Conservation (phyloP, 1,140 invertebrate species). For the Drosophila grimshawi region DNA sequence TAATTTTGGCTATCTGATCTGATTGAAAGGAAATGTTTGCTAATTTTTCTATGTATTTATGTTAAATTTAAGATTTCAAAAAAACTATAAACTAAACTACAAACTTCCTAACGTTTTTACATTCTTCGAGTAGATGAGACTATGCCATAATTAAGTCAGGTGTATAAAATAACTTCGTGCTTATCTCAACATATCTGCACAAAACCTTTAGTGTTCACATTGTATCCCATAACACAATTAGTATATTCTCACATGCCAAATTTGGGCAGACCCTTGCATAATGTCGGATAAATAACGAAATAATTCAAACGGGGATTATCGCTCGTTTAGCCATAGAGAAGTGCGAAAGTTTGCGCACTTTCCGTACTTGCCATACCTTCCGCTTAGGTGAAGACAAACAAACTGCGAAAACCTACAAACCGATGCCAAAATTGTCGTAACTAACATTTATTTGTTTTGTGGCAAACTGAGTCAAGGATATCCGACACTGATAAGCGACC, state of each 20-base stretch:
- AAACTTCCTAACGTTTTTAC: no score
- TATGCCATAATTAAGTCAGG: no score
- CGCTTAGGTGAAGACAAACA: constrained; percentile 44
- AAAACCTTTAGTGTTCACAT: neutral
- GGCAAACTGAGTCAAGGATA: constrained; percentile 65
- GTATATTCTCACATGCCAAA: neutral
- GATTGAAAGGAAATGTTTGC: no score
- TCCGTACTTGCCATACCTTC: constrained; percentile 12
- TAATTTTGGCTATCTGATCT: no score
- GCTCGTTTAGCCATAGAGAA: constrained; percentile 52
- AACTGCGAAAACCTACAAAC: constrained; percentile 23
- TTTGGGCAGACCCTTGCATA: neutral
- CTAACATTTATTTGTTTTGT: constrained; percentile 78
- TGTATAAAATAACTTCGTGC: no score
- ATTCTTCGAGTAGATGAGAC: no score
- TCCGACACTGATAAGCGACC: constrained; percentile 67
- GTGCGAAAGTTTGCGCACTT: constrained; percentile 67
- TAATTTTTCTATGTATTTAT: no score
- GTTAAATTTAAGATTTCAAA: no score
- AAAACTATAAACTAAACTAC: no score
- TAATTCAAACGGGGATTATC: constrained; percentile 74
- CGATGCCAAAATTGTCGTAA: constrained; percentile 26
- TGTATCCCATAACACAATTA: neutral
- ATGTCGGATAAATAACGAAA: constrained; percentile 55
- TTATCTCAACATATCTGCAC: neutral